Base-by-base conservation (phyloP, 2,888 invertebrate genomes). In the Chymomyza procnemis region DNA sequence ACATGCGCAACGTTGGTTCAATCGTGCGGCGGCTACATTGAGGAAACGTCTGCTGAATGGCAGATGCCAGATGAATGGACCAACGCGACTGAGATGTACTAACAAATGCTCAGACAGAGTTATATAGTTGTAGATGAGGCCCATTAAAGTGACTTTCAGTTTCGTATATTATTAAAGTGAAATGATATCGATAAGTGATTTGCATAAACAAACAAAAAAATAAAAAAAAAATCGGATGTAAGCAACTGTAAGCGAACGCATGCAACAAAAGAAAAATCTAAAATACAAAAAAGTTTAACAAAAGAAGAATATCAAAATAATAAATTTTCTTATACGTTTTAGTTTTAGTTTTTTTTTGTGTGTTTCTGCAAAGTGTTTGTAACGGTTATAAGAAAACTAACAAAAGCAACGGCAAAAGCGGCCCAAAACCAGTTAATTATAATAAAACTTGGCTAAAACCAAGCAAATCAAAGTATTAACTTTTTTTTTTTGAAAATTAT, bases 371-470 rank as follows among this genome's bases (percentile, higher is more conserved):
- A 41, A 16, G 3, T n/a, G 48, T 63, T 59, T 61, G 21, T 84
- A 86, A 86, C 81, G 87, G 81, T 76, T 80, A 68, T 69, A 62
- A 73, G 63, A 68, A 68, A 66, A 67, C 54, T 57, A 71, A 62
- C 46, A 61, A 58, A 52, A 50, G n/a, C 61, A 22, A 30, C 41
- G 47, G 14, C 46, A n/a, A 4, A 26, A 47, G 14, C 5, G 18
- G 19, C 50, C 50, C 50, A 50, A 50, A n/a, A 50, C 50, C 50
- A 50, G 50, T 50, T 50, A 56, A 56, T 56, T 22, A 56, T 26
- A 56, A 58, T 41, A 58, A 41, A 58, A 47, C 47, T 16, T 18
- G 1, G 16, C 50, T 30, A 61, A 50, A 14, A 50, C 26, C 47
- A 61, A 26, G 16, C 48, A 57, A 34, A 12, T 12, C 34, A 14